phyloP scores from a whole-genome alignment of 1,140 invertebrate species.

The Hyles vespertilio region DNA sequence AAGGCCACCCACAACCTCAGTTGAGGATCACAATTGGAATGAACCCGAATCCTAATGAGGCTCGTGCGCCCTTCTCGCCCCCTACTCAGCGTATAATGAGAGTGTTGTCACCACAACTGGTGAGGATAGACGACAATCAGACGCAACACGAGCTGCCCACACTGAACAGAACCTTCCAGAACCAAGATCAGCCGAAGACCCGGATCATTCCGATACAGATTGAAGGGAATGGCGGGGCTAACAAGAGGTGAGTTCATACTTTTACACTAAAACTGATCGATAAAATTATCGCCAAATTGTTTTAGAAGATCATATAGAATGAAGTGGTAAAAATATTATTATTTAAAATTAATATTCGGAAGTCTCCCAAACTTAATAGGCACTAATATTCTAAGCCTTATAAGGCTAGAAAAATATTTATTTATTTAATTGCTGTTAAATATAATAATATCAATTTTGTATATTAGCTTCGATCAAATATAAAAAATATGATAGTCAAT shows the following conservation, averaged over 20 bases:
- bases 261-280: not conserved
- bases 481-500: too few relatives aligned
- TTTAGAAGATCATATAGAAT: too few relatives aligned
- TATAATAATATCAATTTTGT: too few relatives aligned
- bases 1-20: constrained; percentile 57
- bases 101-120: constrained; percentile 66
- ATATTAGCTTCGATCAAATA: too few relatives aligned
- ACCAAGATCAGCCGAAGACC: constrained; percentile 64
- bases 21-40: constrained; percentile 69
- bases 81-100: constrained; percentile 71
- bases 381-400: too few relatives aligned
- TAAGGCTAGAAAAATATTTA: too few relatives aligned
- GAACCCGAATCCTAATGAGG: constrained; percentile 44
- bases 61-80: constrained; percentile 45
- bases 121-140: constrained; percentile 56
- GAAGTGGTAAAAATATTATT: too few relatives aligned
- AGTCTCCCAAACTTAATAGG: too few relatives aligned
- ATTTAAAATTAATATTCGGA: too few relatives aligned
- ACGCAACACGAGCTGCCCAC: constrained; percentile 53
- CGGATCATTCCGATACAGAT: constrained; percentile 76
- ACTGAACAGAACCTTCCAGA: constrained; percentile 52
- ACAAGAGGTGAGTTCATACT: constrained; percentile 48
- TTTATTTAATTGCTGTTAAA: too few relatives aligned
- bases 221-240: constrained; percentile 63
- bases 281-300: too few relatives aligned